Conservation (phyloP, 2,797 vertebrate species). For the Brachyrhaphis roseni region DNA sequence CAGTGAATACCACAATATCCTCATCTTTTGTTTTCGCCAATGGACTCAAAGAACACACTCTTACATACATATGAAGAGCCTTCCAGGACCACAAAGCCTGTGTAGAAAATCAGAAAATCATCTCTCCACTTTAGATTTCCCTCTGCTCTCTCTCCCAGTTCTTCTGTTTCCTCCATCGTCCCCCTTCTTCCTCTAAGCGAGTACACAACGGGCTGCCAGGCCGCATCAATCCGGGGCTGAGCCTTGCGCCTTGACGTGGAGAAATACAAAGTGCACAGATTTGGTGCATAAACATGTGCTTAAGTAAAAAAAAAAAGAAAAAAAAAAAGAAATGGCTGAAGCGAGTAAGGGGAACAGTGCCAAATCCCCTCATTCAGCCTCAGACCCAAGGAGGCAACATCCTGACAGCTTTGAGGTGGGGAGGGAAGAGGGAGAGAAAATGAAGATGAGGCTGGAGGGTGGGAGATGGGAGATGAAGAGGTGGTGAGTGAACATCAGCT, state of each 20-base stretch:
- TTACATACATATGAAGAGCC: slow-evolving; percentile 62
- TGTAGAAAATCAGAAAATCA: slow-evolving; percentile 75
- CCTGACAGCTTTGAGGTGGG: slow-evolving; percentile 69
- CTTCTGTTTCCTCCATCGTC: slow-evolving; percentile 50
- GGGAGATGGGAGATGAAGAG: slow-evolving; percentile 48
- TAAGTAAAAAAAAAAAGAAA: slow-evolving; percentile 32
- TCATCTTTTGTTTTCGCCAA: slow-evolving; percentile 71
- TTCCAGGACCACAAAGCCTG: slow-evolving; percentile 76
- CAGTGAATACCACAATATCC: slow-evolving; percentile 74
- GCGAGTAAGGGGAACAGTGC: slow-evolving; percentile 51
- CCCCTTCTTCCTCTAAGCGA: slow-evolving; percentile 70
- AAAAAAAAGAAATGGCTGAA: slow-evolving; percentile 46
- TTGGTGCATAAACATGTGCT: slow-evolving; percentile 74
- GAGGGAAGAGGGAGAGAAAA: slow-evolving; percentile 7
- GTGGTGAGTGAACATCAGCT: slow-evolving; percentile 49
- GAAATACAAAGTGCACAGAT: slow-evolving; percentile 74
- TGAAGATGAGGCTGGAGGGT: slow-evolving; percentile 13
- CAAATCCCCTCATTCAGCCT: slow-evolving; percentile 77
- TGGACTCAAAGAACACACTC: slow-evolving; percentile 68
- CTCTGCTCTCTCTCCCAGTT: slow-evolving; percentile 31
- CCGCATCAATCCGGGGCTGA: slow-evolving; percentile 71
- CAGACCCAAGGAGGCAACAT: slow-evolving; percentile 69
- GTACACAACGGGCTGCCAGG: slow-evolving; percentile 69
- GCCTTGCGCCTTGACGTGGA: slow-evolving; percentile 67
- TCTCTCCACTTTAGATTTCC: slow-evolving; percentile 64